Conservation (phyloP, 2,113 vertebrate species). For the Acanthochromis polyacanthus region DNA sequence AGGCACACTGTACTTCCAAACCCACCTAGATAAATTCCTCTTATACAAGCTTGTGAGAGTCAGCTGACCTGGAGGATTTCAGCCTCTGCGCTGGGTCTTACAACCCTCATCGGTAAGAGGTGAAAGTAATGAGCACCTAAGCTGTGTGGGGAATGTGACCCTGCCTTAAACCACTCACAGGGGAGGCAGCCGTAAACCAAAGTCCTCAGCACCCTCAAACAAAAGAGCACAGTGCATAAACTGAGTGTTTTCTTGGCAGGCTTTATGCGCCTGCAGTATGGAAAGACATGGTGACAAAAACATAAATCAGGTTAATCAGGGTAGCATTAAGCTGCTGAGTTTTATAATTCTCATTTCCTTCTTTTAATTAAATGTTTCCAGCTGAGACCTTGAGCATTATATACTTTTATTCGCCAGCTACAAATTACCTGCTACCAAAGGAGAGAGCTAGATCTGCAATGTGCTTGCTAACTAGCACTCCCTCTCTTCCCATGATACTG, state of each 20-base stretch:
- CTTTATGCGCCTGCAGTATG: not conserved
- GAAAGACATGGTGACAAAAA: not conserved
- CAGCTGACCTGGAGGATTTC: conserved; percentile 80
- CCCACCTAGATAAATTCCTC: conserved; percentile 25
- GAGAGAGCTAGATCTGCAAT: too few relatives aligned
- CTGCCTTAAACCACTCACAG: conserved; percentile 33
- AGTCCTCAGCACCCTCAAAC: conserved; percentile 34
- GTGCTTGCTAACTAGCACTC: too few relatives aligned
- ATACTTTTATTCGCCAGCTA: not conserved
- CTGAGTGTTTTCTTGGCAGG: conserved; percentile 15
- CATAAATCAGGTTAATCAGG: conserved; percentile 45
- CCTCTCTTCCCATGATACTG: too few relatives aligned
- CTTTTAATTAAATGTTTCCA: conserved; percentile 38
- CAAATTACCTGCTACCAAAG: not conserved
- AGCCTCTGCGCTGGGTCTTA: conserved; percentile 54
- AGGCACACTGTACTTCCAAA: not conserved
- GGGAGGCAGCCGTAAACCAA: conserved; percentile 40
- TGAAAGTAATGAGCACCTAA: conserved; percentile 21
- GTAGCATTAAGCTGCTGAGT: conserved; percentile 30
- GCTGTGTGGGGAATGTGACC: conserved; percentile 77
- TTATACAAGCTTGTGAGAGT: conserved; percentile 76
- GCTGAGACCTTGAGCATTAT: conserved; percentile 4
- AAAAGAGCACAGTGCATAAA: conserved; percentile 41
- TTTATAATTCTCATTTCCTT: conserved; percentile 2
- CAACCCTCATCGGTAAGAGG: conserved; percentile 39